Evolutionary conservation across 2,113 vertebrate species (phyloP).

Genomic region (Ondatra zibethicus): DNA sequence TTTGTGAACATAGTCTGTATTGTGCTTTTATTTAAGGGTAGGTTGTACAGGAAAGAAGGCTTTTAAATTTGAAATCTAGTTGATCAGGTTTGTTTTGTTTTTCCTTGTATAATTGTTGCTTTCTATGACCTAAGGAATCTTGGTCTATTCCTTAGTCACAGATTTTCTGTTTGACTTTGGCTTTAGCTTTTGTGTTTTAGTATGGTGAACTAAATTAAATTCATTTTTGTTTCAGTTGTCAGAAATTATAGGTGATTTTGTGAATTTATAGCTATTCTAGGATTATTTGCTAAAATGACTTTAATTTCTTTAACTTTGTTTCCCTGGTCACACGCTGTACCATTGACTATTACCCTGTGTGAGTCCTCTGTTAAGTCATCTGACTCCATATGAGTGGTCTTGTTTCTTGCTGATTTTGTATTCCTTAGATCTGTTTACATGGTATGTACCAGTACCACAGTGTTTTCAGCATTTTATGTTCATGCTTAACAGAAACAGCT

Average conservation of each 20-base stretch:
- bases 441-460: neutral
- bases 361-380: neutral
- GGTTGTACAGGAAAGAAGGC: neutral
- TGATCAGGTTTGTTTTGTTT: neutral
- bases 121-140: constrained; percentile 8
- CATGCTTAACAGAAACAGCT: neutral
- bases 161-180: neutral
- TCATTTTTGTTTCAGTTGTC: neutral
- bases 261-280: neutral
- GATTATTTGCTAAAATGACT: neutral
- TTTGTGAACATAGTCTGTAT: neutral
- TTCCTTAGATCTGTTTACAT: neutral
- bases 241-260: neutral
- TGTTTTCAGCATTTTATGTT: neutral
- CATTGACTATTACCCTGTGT: neutral
- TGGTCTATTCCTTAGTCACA: neutral
- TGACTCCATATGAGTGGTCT: neutral
- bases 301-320: neutral
- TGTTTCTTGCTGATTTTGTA: neutral
- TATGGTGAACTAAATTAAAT: neutral
- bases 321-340: neutral
- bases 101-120: neutral
- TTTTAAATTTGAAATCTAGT: neutral
- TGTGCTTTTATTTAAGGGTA: neutral
- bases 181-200: constrained; percentile 2